Percentiles rank a stretch among this genome's conserved stretches.
Evolutionary conservation across 2,888 invertebrate species (phyloP).

Genomic region (Ochlodes sylvanus): DNA sequence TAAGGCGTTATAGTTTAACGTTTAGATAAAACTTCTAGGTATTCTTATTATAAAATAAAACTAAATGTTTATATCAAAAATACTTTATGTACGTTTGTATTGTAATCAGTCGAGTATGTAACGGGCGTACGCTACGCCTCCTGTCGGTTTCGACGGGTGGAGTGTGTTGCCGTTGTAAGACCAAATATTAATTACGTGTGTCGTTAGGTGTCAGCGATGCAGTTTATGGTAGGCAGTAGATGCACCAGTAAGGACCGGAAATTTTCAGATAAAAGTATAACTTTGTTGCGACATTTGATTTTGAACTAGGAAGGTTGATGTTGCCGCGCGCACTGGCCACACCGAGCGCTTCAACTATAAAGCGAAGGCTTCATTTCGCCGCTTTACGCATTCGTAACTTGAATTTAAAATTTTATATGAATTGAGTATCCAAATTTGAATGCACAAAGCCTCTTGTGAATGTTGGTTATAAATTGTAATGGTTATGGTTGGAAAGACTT

Average conservation of each 20-base stretch:
- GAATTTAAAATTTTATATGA: conserved; percentile 2
- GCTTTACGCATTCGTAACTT: conserved; percentile 21
- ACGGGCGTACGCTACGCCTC: conserved; percentile 27
- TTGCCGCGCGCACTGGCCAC: conserved; percentile 46
- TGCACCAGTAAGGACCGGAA: conserved; percentile 61
- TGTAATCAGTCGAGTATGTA: conserved; percentile 59
- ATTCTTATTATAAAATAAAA: conserved; percentile 56
- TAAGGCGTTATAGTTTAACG: conserved; percentile 60
- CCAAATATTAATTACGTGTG: conserved; percentile 61
- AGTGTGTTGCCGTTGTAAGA: conserved; percentile 50
- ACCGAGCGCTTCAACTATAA: conserved; percentile 46
- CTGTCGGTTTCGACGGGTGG: conserved; percentile 34
- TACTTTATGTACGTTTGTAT: conserved; percentile 71
- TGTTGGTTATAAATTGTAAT: conserved; percentile 16
- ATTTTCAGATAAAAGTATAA: conserved; percentile 56
- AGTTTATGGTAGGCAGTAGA: conserved; percentile 55
- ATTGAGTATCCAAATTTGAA: conserved; percentile 14
- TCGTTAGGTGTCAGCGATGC: conserved; percentile 45
- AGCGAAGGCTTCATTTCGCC: conserved; percentile 1
- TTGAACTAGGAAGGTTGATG: conserved; percentile 24
- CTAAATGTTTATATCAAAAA: conserved; percentile 65
- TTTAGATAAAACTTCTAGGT: conserved; percentile 61
- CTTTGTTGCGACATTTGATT: conserved; percentile 55
- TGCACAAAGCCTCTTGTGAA: conserved; percentile 28
- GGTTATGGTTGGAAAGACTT: conserved; percentile 43